Base-by-base conservation (phyloP, 2,113 vertebrate species). In the Sigmodon hispidus region DNA sequence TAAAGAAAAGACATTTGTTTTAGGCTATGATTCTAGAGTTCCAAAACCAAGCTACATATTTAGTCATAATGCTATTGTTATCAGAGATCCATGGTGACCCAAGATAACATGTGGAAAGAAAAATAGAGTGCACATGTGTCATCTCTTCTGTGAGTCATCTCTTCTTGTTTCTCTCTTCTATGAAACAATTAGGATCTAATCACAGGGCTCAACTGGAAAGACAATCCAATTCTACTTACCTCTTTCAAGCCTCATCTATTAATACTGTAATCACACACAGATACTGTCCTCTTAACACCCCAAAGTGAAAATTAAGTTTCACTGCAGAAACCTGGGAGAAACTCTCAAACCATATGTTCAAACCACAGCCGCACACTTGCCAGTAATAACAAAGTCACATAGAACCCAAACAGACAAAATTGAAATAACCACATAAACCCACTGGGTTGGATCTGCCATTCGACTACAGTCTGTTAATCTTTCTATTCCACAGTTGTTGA, bases 401-500 rank as follows among this genome's bases (percentile, higher is more conserved):
- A 45, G 72, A 70, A 59, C 50, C 45, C 29, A 24, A 91, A 26
- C 6, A 45, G 34, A 36, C 45, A 87, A 84, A 92, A 65, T 0
- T 73, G 57, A 90, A 79, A 94, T 92, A 36, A 43, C 21, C 19
- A 36, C 43, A 61, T 84, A 80, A 94, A 77, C 36, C 63, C 34
- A 57, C 13, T 61, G 75, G 9, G 16, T 45, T 87, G 94, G 43
- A 76, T 52, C 83, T 36, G 61, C 72, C 76, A 65, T 19, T 57
- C 40, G 34, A 55, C 48, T 87, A 31, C 57, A 50, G 26, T 52
- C 87, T 93, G 81, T 92, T 75, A 75, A 87, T 87, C 48, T 92
- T 94, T 96, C 43, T 31, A 57, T 87, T 50, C 5, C 50, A 67
- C 7, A 50, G 55, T 57, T 94, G 59, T 59, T 59, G 31, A 22